phyloP scores from a whole-genome alignment of 2,113 vertebrate genomes.

The Tachycineta bicolor region DNA sequence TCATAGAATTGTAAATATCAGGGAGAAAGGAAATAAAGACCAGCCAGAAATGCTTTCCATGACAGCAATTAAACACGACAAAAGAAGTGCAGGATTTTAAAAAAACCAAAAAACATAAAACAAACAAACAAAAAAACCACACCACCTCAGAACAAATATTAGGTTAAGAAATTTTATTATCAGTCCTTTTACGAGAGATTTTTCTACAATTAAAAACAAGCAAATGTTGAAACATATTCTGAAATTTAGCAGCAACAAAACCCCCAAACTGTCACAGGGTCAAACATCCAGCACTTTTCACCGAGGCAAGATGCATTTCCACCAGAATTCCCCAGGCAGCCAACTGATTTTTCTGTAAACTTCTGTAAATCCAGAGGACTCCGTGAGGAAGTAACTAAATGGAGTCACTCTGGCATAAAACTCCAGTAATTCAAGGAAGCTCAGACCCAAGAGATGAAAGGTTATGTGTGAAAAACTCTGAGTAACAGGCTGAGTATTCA shows the following conservation, averaged over 20 bases:
- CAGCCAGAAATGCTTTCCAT: neutral
- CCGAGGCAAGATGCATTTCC: neutral
- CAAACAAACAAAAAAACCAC: neutral
- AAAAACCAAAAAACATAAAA: neutral
- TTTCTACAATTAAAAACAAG: neutral
- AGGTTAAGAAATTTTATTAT: neutral
- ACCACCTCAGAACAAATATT: neutral
- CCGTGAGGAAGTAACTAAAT: neutral
- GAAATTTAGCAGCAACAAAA: neutral
- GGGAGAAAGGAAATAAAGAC: neutral
- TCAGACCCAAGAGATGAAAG: neutral
- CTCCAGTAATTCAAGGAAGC: neutral
- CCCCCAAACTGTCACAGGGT: neutral
- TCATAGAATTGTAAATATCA: neutral
- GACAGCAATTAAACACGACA: neutral
- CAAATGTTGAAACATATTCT: neutral
- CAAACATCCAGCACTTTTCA: neutral
- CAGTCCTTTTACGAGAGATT: neutral
- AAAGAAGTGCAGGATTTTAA: neutral
- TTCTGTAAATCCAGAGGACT: neutral
- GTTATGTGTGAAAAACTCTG: conserved; percentile 1
- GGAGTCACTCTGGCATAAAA: neutral
- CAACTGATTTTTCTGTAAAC: neutral
- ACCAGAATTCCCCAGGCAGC: neutral
- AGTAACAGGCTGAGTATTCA: neutral